Evolutionary conservation across 2,797 vertebrate species (phyloP), one percentile per base, ranked within the genome.

Genomic region (Pangasius djambal): DNA sequence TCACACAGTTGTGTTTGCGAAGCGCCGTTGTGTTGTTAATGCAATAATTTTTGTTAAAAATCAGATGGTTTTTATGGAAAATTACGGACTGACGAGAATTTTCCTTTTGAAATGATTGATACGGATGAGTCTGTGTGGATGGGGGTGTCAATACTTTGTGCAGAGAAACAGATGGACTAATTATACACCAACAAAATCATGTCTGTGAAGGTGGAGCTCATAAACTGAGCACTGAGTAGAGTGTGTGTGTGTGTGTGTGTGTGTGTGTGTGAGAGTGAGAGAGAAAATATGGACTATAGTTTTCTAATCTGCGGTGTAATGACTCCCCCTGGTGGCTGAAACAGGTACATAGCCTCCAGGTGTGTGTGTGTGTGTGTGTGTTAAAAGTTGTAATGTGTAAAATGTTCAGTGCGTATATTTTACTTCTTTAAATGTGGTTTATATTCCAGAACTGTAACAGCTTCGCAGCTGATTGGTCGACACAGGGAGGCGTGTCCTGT

Each of bases 1-100:
- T 89, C 87, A 79, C 37, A 88, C 75, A 87, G 61, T 75, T 77
- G 1, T 81, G 77, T 88, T 81, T 81, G 78, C 81, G 34, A 87
- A 61, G 34, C 8, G 4, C 48, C 15, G 2, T 34, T 18, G 3
- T 48, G 18, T 22, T 28, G 0, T 28, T 70, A 37, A 18, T 70
- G 63, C 63, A n/a, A 34, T 34, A 16, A 69, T 37, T 5, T 34
- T 69, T 69, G 63, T 28, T 65, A 34, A 69, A 69, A 69, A 69
- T 69, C 67, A 34, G n/a, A 15, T 69, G 31, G 1, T 16, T 69
- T n/a, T 31, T 6, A 18, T 6, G n/a, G 12, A 34, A 31, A 34
- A 69, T 15, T 34, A 34, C 67, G 34, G 65, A 69, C 10, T 40
- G 31, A 34, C 0, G 15, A 9, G 2, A 3, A 40, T 74, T 70